Conservation (phyloP, 2,797 vertebrate species). For the Eurystomus glaucurus region DNA sequence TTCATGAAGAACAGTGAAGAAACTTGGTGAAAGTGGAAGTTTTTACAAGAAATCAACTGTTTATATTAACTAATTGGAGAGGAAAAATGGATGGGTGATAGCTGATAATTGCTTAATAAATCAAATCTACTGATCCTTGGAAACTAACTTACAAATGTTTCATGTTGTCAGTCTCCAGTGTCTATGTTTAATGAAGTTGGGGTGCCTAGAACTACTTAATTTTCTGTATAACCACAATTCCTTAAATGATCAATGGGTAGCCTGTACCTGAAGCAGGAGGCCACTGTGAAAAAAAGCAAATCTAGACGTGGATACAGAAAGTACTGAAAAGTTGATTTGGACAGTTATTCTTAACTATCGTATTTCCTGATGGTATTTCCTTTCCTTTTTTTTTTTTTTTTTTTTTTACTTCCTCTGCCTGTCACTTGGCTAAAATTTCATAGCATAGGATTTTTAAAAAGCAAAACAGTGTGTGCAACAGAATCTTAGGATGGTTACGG, state of each 20-base stretch:
- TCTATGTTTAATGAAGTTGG: not conserved
- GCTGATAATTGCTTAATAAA: not conserved
- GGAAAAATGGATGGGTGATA: not conserved
- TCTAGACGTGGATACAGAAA: not conserved
- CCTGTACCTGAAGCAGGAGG: not conserved
- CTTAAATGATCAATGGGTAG: not conserved
- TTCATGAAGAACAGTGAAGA: not conserved
- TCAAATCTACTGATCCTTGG: not conserved
- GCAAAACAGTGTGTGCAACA: not conserved
- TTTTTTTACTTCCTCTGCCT: not conserved
- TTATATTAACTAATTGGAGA: not conserved
- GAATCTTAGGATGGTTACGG: not conserved
- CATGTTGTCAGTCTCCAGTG: not conserved
- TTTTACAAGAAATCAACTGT: not conserved
- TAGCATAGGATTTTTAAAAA: not conserved
- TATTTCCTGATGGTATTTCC: not conserved
- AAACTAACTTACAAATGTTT: not conserved
- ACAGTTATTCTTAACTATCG: not conserved
- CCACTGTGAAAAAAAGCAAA: fast-evolving
- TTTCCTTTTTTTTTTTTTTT: not conserved
- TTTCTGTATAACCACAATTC: not conserved
- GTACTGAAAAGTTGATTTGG: not conserved
- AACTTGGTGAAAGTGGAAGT: not conserved
- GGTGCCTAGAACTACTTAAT: not conserved
- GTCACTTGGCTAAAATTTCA: not conserved